phyloP scores from a whole-genome alignment of 2,888 invertebrate genomes.

The Drosophila phalerata region DNA sequence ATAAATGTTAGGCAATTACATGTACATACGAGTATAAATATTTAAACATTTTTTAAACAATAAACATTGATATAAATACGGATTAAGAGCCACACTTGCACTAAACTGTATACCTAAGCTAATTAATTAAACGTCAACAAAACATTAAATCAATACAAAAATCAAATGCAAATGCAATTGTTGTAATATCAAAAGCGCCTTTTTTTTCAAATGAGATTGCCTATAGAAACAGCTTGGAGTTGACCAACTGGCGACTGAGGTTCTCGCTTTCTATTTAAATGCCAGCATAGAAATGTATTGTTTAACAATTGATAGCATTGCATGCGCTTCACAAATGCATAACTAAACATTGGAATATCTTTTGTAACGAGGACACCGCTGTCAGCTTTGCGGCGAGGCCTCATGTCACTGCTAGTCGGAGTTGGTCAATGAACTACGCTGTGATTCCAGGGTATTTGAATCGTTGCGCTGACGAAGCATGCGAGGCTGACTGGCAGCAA shows the following conservation, averaged over 20 bases:
- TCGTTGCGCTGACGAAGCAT: conserved; percentile 85
- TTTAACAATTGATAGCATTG: conserved; percentile 23
- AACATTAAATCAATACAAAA: conserved; percentile 43
- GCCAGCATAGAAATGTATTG: conserved; percentile 39
- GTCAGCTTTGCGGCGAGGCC: conserved; percentile 33
- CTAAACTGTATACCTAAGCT: conserved; percentile 50
- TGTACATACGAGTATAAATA: conserved; percentile 47
- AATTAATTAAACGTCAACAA: conserved; percentile 51
- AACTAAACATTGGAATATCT: conserved; percentile 50
- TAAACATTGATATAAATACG: conserved; percentile 48
- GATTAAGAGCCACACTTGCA: conserved; percentile 45
- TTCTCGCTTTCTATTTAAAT: conserved; percentile 16
- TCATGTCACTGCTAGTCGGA: conserved; percentile 76
- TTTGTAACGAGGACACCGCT: conserved; percentile 29
- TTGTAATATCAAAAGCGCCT: conserved; percentile 56
- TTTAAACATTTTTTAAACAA: conserved; percentile 56
- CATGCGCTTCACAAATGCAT: background rate
- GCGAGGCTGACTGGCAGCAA: conserved; percentile 93
- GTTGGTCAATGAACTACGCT: conserved; percentile 83
- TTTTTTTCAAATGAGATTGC: conserved; percentile 63
- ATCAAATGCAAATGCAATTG: conserved; percentile 49
- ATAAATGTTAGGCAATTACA: conserved; percentile 49
- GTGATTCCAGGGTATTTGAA: conserved; percentile 84
- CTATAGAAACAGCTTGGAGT: conserved; percentile 38
- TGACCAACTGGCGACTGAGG: conserved; percentile 5